Conservation (phyloP, 2,888 invertebrate species). For the Yponomeuta plumbellus region DNA sequence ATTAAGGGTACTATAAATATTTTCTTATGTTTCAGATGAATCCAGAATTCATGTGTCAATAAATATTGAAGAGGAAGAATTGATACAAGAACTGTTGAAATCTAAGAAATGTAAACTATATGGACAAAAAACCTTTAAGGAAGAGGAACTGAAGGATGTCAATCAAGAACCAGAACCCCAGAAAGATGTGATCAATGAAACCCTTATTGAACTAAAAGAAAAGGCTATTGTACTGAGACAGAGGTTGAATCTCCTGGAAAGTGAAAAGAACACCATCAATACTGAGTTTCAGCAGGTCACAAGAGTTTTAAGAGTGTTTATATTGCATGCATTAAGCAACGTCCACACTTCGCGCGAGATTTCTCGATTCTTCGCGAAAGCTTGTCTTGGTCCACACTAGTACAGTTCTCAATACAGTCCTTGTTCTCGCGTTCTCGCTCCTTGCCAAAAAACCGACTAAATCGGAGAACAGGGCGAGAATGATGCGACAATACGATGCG, state of each 20-base stretch:
- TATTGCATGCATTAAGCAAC: no score
- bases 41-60: background rate
- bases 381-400: no score
- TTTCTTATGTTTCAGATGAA: background rate
- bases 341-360: no score
- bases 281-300: slow-evolving; percentile 59
- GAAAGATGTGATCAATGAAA: slow-evolving; percentile 35
- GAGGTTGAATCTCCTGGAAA: slow-evolving; percentile 55
- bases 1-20: background rate
- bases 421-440: no score
- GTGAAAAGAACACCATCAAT: slow-evolving; percentile 62
- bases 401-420: no score
- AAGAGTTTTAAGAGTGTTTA: background rate
- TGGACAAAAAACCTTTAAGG: background rate
- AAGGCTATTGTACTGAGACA: slow-evolving; percentile 53
- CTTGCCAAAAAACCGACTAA: no score
- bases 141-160: slow-evolving; percentile 12
- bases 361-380: no score
- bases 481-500: no score
- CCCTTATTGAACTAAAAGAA: slow-evolving; percentile 62
- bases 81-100: slow-evolving; percentile 38
- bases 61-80: slow-evolving; percentile 31
- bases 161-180: slow-evolving; percentile 22
- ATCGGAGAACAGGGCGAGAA: no score
- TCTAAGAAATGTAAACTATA: slow-evolving; percentile 24